Base-by-base conservation (phyloP, 2,888 invertebrate genomes). In the Hipparchia semele region DNA sequence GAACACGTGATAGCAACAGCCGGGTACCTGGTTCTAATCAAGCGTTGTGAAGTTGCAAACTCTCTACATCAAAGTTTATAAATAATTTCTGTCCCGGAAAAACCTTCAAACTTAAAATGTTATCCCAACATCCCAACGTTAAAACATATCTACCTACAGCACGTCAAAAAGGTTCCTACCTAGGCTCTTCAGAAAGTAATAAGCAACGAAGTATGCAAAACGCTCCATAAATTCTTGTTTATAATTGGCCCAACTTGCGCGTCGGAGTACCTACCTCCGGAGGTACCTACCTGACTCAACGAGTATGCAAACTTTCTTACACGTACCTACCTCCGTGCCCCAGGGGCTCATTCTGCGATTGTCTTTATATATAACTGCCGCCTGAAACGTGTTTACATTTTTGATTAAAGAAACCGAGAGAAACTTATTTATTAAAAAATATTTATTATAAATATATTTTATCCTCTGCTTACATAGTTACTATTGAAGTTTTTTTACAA, bases 151-250 rank as follows among this genome's bases (percentile, higher is more conserved):
- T 56, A 68, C 13, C 5, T 56, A 46, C 49, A 49, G 58, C 58
- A 58, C 9, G 65, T n/a, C 1, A 33, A 39, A 54, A 13, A 59
- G n/a, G 59, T 12, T 60, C 56, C 56, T 13, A 39, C 39, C 39
- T 5, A 39, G 39, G 39, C 39, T 62, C 62, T 62, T 46, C 62
- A 49, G 62, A 62, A 61, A 68, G 61, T 64, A 53, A 70, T 72
- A 71, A 70, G 60, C 51, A 70, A 61, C 39, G 59, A 65, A 71
- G 64, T 73, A 75, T 71, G 72, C 69, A 73, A 75, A 76, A 76
- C 70, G 71, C 70, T 79, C 78, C 74, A 76, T 79, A 79, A 77
- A 77, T 75, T 73, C 68, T 77, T 75, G 72, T 78, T 76, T 74
- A 76, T 76, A 78, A 79, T 79, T 77, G 76, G 74, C 73, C 64